Conservation (phyloP, 2,888 invertebrate genomes). For the Ferdinandea cuprea region DNA sequence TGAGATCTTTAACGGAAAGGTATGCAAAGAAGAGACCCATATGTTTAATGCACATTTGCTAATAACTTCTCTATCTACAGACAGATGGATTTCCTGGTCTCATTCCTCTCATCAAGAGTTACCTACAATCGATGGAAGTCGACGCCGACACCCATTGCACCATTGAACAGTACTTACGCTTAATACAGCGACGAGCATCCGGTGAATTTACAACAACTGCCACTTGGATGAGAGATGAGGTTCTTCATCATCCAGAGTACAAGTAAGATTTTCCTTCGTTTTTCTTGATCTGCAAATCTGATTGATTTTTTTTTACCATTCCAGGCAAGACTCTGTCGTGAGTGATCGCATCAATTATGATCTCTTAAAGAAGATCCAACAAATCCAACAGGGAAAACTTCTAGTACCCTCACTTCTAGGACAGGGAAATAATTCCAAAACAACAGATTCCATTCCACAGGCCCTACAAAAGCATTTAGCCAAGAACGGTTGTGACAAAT, state of each 20-base stretch:
- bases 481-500: constrained; percentile 78
- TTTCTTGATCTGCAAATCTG: background rate
- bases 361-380: constrained; percentile 89
- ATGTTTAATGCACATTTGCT: background rate
- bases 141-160: constrained; percentile 99
- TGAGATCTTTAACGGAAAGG: constrained; percentile 97
- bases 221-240: constrained; percentile 96
- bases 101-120: constrained; percentile 96
- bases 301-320: constrained; percentile 74
- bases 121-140: constrained; percentile 96
- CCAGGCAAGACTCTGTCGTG: constrained; percentile 94
- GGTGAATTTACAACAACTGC: constrained; percentile 97
- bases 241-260: constrained; percentile 94
- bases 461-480: constrained; percentile 86
- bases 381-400: constrained; percentile 88
- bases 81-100: constrained; percentile 96
- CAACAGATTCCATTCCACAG: constrained; percentile 92
- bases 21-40: constrained; percentile 56
- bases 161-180: constrained; percentile 96
- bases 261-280: constrained; percentile 85
- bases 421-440: constrained; percentile 89
- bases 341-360: constrained; percentile 96
- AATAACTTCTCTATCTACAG: constrained; percentile 78
- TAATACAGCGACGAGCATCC: constrained; percentile 93
- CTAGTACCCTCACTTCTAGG: constrained; percentile 91